Base-by-base conservation (phyloP, 2,888 invertebrate species). In the Agrochola lota region DNA sequence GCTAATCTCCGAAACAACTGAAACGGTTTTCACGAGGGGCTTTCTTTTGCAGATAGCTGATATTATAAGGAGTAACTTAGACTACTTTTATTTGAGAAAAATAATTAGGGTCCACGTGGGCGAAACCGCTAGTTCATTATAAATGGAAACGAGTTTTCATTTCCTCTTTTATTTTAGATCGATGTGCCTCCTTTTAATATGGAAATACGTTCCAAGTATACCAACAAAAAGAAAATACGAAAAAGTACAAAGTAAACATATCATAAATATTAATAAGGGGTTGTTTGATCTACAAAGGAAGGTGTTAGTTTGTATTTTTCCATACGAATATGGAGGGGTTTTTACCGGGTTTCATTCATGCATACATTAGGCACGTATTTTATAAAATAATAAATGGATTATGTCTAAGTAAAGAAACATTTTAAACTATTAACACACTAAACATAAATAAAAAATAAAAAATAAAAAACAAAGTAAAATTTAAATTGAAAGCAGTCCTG, bases 211-310 rank as follows among this genome's bases (percentile, higher is more conserved):
- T 46, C n/a, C n/a, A 46, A 70, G 46, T 71, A 30, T 40, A n/a
- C 30, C 0, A n/a, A 46, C 6, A 40, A 1, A 9, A 70, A 40
- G n/a, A 26, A 66, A 52, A 46, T 20, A 57, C 7, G 26, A 66
- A 78, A 55, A 70, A 60, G 66, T 55, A 67, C 46, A 43, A 70
- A 78, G 84, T 52, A 62, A 74, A 71, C 7, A 43, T 20, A 26
- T 66, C 59, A 71, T 84, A 77, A 66, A 84, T 80, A 78, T 79
- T 66, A 78, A 84, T 78, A 20, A 40, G 8, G 23, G 23, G 7
- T 60, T 60, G 40, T 83, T 83, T 64, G 77, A 83, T 64, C 15
- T 40, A 69, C 46, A 60, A 26, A 78, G 55, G 23, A 12, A 69
- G 15, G 63, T 60, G 59, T 64, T 64, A 63, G 43, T 83, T 52